Base-by-base conservation (phyloP, 2,797 vertebrate genomes). In the Orientallactaga sibirica region DNA sequence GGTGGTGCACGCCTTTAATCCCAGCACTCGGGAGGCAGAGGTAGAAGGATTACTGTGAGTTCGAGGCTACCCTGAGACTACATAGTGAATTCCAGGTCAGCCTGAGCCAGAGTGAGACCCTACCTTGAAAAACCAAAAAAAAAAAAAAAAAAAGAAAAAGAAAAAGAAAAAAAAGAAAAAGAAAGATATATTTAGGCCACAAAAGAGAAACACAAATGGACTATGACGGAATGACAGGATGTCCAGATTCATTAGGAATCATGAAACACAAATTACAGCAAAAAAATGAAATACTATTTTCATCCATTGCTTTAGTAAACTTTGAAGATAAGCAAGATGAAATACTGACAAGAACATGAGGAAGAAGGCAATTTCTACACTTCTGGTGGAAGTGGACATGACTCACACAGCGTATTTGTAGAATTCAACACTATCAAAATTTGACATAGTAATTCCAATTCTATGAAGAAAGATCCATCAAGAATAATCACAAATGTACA, bases 401-500 rank as follows among this genome's bases (percentile, higher is more conserved):
- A 48, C 48, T 94, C 58, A 15, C 48, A 89, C 3, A 82, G 55
- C 48, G 48, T 91, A 79, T 95, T 96, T 81, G 24, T 58, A 93
- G 22, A 90, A 87, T 93, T 93, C 88, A 43, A 92, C 29, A 74
- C 61, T 94, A 87, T 83, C 67, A 77, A 93, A 96, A 84, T 94
- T 82, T 89, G 77, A 93, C 83, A 92, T 14, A 92, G 16, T 48
- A 88, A 93, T 80, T 94, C 52, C 78, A 86, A 70, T 94, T 93
- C 73, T 66, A 29, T 66, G 43, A 93, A 76, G 43, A 85, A 95
- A 92, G 62, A 70, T 84, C 7, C 41, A 74, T 86, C 79, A 70
- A 74, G n/a, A 95, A 94, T 88, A 92, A 95, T 92, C 55, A 95
- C 41, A 94, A 77, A 77, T 86, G 29, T 92, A 43, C 66, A 79